Conservation (phyloP, 2,888 invertebrate genomes). For the Leucophora obtusa region DNA sequence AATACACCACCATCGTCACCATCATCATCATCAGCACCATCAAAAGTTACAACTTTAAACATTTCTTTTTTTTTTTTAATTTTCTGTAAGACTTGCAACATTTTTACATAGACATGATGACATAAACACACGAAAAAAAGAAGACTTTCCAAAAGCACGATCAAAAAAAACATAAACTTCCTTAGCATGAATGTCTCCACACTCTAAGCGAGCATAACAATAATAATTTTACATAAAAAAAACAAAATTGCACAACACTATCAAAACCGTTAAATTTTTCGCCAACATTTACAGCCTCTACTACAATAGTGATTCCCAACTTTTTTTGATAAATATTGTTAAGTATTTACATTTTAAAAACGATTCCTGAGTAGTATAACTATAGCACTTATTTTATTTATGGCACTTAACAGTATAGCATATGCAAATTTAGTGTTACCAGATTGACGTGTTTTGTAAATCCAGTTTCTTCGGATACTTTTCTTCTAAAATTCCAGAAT, state of each 20-base stretch:
- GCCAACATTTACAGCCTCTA: background rate
- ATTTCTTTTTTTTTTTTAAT: background rate
- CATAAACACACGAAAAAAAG: conserved; percentile 24
- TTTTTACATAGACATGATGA: conserved; percentile 21
- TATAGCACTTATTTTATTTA: too few relatives aligned
- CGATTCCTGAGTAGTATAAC: too few relatives aligned
- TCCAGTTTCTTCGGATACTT: too few relatives aligned
- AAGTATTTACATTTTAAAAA: too few relatives aligned
- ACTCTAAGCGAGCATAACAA: conserved; percentile 25
- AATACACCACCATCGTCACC: background rate
- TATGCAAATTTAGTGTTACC: too few relatives aligned
- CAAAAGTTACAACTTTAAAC: conserved; percentile 13
- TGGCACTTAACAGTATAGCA: too few relatives aligned
- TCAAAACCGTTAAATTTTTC: conserved; percentile 27
- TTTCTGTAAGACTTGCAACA: background rate
- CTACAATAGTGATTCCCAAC: too few relatives aligned
- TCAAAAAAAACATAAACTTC: background rate
- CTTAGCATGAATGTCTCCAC: conserved; percentile 1
- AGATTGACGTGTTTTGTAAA: too few relatives aligned
- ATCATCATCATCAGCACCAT: conserved; percentile 1
- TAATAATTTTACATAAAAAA: conserved; percentile 46
- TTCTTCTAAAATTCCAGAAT: too few relatives aligned
- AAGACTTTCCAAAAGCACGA: conserved; percentile 24
- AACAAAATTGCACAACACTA: background rate
- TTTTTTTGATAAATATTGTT: too few relatives aligned